Evolutionary conservation across 30 jellyfish, hydroid and myxozoan species (phyloP), one percentile per base, ranked within the genome.

Genomic region (Pelagia noctiluca): DNA sequence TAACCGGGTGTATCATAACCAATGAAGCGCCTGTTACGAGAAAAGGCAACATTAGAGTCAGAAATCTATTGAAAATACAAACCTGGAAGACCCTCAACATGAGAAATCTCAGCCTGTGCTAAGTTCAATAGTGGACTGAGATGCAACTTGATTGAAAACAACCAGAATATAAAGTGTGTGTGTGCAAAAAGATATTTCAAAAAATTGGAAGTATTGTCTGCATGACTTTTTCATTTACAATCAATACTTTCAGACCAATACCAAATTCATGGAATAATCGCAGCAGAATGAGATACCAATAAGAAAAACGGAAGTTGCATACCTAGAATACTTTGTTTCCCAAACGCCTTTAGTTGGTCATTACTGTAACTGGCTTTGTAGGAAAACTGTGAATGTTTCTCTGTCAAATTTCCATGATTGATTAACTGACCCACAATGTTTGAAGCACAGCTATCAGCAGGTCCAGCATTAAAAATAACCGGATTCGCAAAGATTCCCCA

Each of bases 311-410:
- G 57, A 16, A 42, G 12, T 42, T 42, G 57, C 8, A 42, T 5
- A 54, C 96, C 96, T 22, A 75, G 73, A 61, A 86, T 63, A 32
- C 90, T 69, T 32, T 76, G 72, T 47, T 62, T 86, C 21, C 96
- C 96, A 49, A 36, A 63, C 18, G 90, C 89, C 50, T 68, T 76
- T 38, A 86, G 65, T n/a, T 49, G 29, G 79, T 23, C 72, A 66
- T 76, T 60, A 18, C 35, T 71, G 24, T 75, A 53, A 16, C 68
- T 0, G 70, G 61, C 54, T 42, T 65, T 75, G 62, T 62, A 76
- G 21, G 84, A 54, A 37, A 86, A 75, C 16, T 68, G 75, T 0
- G 87, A 90, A 76, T 75, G 90, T 29, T 35, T 50, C 23, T 66
- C 75, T 3, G 89, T 86, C 74, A 86, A 46, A 67, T 86, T 76